Base-by-base conservation (phyloP, 2,797 vertebrate genomes). In the Phaenicophaeus curvirostris region DNA sequence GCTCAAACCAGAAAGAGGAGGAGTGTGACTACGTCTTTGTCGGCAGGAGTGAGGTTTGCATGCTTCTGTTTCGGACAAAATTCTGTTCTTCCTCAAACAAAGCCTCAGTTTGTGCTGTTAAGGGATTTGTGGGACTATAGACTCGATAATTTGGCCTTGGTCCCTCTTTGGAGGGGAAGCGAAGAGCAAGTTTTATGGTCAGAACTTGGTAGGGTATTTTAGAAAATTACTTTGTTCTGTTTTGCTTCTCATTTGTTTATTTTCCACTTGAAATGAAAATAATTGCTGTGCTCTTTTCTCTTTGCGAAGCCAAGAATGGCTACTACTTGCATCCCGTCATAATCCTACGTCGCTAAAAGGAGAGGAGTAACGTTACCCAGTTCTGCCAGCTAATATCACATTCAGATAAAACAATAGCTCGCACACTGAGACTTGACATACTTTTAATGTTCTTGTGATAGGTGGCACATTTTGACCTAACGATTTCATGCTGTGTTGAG, bases 371-470 rank as follows among this genome's bases (percentile, higher is more conserved):
- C 63, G 16, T 95, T 94, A 94, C 94, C 95, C 63, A 85, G 89
- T 92, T 93, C 95, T 97, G 95, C 89, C 92, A 94, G 89, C 91
- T 96, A 94, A 92, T 96, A 95, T 86, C 95, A 86, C 37, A 6
- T 96, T 96, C 83, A 91, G 94, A 95, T 96, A 96, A 97, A 95
- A 96, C 96, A 97, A 97, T 96, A 94, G 91, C 77, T 95, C 13
- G 21, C 94, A 90, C 93, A 93, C 95, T 95, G 95, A 95, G 95
- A 96, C 91, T 95, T 96, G 96, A 96, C 95, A 95, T 74, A 96
- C 95, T 95, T 96, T 97, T 95, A 96, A 96, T 97, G 94, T 95
- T 96, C 95, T 55, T 96, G 89, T 96, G 94, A 93, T 94, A 97
- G 87, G 94, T 96, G 94, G 94, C 94, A 96, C 95, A 53, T 96